Conservation (phyloP, 2,797 vertebrate genomes). For the Danio albolineatus region DNA sequence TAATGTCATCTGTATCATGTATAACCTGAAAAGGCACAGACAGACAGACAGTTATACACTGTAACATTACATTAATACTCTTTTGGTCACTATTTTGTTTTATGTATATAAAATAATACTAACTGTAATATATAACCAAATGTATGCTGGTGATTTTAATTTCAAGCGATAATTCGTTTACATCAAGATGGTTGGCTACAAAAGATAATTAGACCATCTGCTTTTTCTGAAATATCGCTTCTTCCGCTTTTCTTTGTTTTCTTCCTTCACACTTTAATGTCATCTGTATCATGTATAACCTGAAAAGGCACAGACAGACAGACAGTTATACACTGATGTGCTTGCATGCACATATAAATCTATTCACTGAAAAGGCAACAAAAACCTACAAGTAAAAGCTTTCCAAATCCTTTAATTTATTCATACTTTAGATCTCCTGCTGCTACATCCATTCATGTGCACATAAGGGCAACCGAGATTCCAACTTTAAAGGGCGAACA, state of each 20-base stretch:
- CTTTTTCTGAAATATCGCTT: conserved; percentile 8
- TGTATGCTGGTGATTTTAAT: background rate
- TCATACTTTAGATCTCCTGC: background rate
- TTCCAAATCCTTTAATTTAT: conserved; percentile 45
- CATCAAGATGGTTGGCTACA: conserved; percentile 9
- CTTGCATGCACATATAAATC: background rate
- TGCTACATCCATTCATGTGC: background rate
- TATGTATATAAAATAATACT: background rate
- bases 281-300: background rate
- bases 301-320: conserved; percentile 24
- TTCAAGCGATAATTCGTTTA: background rate
- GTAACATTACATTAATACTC: background rate
- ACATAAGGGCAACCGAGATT: background rate
- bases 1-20: background rate
- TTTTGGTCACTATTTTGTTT: background rate
- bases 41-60: conserved; percentile 7
- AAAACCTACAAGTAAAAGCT: conserved; percentile 41
- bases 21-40: conserved; percentile 24
- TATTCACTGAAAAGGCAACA: conserved; percentile 10
- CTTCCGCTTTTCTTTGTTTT: background rate
- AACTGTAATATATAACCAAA: background rate
- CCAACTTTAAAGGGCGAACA: background rate
- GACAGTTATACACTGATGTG: conserved; percentile 8
- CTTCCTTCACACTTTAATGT: background rate
- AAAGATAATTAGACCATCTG: conserved; percentile 1